Percentiles rank a stretch among this genome's conserved stretches.
Conservation (phyloP, 2,113 vertebrate species). For the Romanogobio albipinnatus region DNA sequence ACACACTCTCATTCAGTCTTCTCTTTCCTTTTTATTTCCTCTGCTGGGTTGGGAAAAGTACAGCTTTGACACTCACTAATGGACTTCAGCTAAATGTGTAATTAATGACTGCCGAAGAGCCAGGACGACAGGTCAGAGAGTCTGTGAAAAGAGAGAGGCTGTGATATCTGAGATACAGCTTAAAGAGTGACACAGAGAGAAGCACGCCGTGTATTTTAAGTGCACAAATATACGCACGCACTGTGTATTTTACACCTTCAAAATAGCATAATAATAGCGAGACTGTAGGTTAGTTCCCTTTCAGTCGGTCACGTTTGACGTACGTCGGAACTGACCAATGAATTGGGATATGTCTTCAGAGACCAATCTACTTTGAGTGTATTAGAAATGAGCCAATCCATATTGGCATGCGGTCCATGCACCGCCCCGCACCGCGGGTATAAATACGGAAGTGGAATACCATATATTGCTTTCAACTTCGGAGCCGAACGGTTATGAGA, state of each 20-base stretch:
- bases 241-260: not conserved
- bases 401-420: too few relatives aligned
- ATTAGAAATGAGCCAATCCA: too few relatives aligned
- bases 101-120: slow-evolving; percentile 53
- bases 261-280: not conserved
- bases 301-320: too few relatives aligned
- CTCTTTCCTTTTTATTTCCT: slow-evolving; percentile 37
- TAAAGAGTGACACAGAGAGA: slow-evolving; percentile 13
- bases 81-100: slow-evolving; percentile 55
- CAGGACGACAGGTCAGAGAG: slow-evolving; percentile 48
- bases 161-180: slow-evolving; percentile 34
- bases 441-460: too few relatives aligned
- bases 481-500: too few relatives aligned
- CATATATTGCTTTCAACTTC: too few relatives aligned
- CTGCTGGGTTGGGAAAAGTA: slow-evolving; percentile 51
- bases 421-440: too few relatives aligned
- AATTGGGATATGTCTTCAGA: too few relatives aligned
- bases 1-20: not conserved
- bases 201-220: not conserved
- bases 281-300: not conserved
- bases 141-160: slow-evolving; percentile 18
- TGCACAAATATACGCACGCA: slow-evolving; percentile 12
- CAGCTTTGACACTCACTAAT: slow-evolving; percentile 48
- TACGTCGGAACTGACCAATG: too few relatives aligned
- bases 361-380: too few relatives aligned